Conservation (phyloP, 2,797 vertebrate genomes). For the Anabacerthia variegaticeps region DNA sequence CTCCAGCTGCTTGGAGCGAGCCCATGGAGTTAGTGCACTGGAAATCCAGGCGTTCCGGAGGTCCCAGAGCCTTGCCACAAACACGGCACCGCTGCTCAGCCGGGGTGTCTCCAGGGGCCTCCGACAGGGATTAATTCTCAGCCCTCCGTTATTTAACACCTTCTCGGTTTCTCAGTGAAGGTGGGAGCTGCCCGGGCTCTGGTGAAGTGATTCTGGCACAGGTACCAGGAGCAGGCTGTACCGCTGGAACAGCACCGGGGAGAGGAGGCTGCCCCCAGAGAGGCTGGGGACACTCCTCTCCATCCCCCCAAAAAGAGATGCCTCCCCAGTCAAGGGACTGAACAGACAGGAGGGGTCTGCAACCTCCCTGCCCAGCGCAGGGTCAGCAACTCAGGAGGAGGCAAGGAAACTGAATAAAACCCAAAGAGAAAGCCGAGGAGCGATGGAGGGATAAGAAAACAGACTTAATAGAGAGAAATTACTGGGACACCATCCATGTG, state of each 20-base stretch:
- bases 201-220: neutral
- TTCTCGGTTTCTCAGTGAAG: fast-evolving
- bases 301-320: neutral
- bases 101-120: neutral
- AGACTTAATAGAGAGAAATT: neutral
- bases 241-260: neutral
- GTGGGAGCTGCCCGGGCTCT: neutral
- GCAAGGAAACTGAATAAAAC: neutral
- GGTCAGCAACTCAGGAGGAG: neutral
- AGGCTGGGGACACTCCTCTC: neutral
- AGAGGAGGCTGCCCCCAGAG: neutral
- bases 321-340: neutral
- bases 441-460: fast-evolving
- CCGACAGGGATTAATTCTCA: fast-evolving
- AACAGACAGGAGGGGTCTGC: neutral
- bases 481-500: fast-evolving
- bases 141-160: neutral
- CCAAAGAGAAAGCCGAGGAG: neutral
- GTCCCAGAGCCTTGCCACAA: neutral
- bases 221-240: neutral
- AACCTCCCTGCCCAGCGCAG: fast-evolving
- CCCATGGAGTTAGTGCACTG: fast-evolving
- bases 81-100: fast-evolving
- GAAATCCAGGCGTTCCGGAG: neutral
- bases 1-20: neutral